phyloP scores from a whole-genome alignment of 1,140 invertebrate genomes.

The Trachelipus rathkii region DNA sequence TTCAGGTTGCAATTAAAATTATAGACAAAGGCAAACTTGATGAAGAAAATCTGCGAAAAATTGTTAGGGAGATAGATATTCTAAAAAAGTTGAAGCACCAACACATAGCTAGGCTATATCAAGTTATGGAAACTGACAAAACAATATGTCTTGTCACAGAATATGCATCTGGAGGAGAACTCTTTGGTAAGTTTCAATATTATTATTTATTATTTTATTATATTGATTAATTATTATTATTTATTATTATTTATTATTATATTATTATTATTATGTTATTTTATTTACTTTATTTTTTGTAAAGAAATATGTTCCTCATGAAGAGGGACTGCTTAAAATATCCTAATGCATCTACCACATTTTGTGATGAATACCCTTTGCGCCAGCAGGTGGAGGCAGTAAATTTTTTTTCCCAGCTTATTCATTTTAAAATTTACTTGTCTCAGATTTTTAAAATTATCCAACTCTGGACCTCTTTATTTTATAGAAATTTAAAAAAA shows the following conservation, averaged over 20 bases:
- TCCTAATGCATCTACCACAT: no score
- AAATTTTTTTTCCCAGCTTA: no score
- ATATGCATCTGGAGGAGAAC: slow-evolving; percentile 90
- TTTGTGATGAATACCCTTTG: no score
- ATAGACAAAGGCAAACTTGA: slow-evolving; percentile 95
- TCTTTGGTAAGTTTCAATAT: slow-evolving; percentile 70
- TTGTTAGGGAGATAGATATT: slow-evolving; percentile 96
- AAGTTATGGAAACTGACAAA: slow-evolving; percentile 94
- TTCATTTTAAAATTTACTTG: no score
- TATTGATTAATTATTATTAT: slow-evolving; percentile 17
- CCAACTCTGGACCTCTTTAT: no score
- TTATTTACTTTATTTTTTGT: no score
- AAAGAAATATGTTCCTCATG: neutral
- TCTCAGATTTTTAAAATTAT: no score
- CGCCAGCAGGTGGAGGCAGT: no score
- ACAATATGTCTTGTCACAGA: slow-evolving; percentile 95
- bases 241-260: neutral
- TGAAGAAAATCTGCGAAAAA: slow-evolving; percentile 92
- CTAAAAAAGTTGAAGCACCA: slow-evolving; percentile 95
- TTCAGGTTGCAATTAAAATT: slow-evolving; percentile 95
- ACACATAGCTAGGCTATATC: slow-evolving; percentile 95
- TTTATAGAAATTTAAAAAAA: no score
- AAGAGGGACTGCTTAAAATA: no score
- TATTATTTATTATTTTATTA: slow-evolving; percentile 9
- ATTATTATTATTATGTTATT: no score